Base-by-base conservation (phyloP, 1,140 invertebrate genomes). In the Diprion similis region DNA sequence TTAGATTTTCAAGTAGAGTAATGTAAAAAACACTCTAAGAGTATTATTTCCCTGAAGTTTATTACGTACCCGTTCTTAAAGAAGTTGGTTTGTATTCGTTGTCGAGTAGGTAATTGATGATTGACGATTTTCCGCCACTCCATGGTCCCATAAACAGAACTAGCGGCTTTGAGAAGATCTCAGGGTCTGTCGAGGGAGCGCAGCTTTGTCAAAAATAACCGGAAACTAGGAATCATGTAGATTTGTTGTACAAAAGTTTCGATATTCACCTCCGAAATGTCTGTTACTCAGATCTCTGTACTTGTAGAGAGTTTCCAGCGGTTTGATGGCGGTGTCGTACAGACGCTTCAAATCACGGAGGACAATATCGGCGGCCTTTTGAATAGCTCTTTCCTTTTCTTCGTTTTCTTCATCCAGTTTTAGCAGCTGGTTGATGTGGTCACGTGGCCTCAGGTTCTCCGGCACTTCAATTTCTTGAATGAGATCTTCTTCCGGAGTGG, bases 71-170 rank as follows among this genome's bases (percentile, higher is more conserved):
- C 86, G 96, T 96, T 89, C 95, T 92, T 77, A 97, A 87, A 69
- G 96, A 93, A 82, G 92, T 92, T 77, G 93, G 90, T 8, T 92
- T 95, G 83, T 94, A 95, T 86, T 98, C 95, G 76, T 94, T 93
- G 73, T 96, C 94, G 15, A 97, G 90, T 68, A 98, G 89, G 89
- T 98, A 98, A 87, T 98, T 98, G 70, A 98, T 93, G 76, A 98
- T 96, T 10, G 95, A 95, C 6, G 96, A 97, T 89, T 98, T 98
- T 78, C 97, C 97, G 76, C 96, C 96, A 81, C 95, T 97, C 96
- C 96, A 98, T 24, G 97, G 96, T 51, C 97, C 97, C 94, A 98
- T 95, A 80, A 98, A 97, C 0, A 98, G 87, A 66, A 98, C 91
- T 81, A 98, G 88, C 10, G 97, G 97, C 84, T 98, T 98, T 0